Base-by-base conservation (phyloP, 2,113 vertebrate species). In the Mungos mungo region DNA sequence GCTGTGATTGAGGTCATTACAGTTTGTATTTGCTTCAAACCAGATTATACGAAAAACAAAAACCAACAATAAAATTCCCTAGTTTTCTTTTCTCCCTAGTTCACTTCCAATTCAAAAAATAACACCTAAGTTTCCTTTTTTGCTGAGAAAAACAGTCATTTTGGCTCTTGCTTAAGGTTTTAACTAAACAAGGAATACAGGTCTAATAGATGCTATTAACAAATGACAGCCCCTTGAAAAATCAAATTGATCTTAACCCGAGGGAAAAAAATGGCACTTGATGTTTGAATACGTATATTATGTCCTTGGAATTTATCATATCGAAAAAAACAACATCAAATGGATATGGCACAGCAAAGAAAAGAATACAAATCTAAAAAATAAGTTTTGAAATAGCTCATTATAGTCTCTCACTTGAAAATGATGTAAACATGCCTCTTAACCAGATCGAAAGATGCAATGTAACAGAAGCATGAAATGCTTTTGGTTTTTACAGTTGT, bases 41-140 rank as follows among this genome's bases (percentile, higher is more conserved):
- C 12, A 82, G 41, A 71, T 71, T 47, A 47, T 33, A 3, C 57
- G 31, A 41, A 50, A 38, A 83, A 74, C 21, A 92, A 54, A 72
- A 52, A 25, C 6, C 57, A 45, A 65, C 0, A 6, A 76, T 65
- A 54, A 86, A 87, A 19, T 15, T 57, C 10, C 3, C n/a, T 79
- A 7, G 52, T 38, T 90, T 90, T 52, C 50, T 23, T 88, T 88
- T 47, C 19, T 31, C 47, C 38, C 27, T 7, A 92, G 45, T 79
- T 91, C 25, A 72, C 31, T 93, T 69, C 23, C 82, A 97, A 69
- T 74, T 92, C 16, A 84, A 92, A 82, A 97, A 89, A 45, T n/a
- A 96, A 63, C 19, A 92, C 21, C 12, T 66, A 31, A 92, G 45
- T 35, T 60, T 92, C 19, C 82, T 57, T 85, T 96, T 87, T 69